Percentiles rank a stretch among this genome's conserved stretches.
phyloP scores from a whole-genome alignment of 1,140 invertebrate species.

The Bombus cullumanus region DNA sequence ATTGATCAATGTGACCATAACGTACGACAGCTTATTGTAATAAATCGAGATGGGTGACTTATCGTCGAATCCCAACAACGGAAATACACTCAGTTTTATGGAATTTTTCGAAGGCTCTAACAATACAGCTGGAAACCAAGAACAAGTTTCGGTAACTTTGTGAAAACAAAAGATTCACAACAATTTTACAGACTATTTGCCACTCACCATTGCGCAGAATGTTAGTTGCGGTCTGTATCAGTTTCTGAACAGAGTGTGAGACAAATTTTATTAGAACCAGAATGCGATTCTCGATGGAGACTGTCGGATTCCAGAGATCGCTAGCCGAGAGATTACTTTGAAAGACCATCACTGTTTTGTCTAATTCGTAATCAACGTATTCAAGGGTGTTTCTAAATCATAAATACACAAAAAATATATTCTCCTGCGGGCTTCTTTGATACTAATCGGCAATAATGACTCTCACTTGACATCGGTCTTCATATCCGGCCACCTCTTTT shows the following conservation, averaged over 20 bases:
- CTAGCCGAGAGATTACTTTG: constrained; percentile 58
- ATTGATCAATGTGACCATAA: constrained; percentile 73
- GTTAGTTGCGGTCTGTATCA: constrained; percentile 9
- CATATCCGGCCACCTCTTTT: constrained; percentile 66
- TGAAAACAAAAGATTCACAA: too few relatives aligned
- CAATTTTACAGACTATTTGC: not conserved
- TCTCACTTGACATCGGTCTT: constrained; percentile 56
- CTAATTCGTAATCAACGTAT: constrained; percentile 72
- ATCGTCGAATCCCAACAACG: constrained; percentile 73
- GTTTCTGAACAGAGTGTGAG: constrained; percentile 68
- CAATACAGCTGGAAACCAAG: not conserved
- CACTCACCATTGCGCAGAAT: constrained; percentile 39
- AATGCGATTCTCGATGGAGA: constrained; percentile 56
- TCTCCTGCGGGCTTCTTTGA: not conserved
- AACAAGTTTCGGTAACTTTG: not conserved
- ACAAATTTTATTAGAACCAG: constrained; percentile 72
- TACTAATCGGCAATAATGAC: not conserved
- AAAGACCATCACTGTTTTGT: constrained; percentile 68
- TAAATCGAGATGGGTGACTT: constrained; percentile 68
- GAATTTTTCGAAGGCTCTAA: constrained; percentile 47
- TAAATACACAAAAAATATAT: not conserved
- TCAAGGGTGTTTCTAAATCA: constrained; percentile 51
- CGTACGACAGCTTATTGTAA: constrained; percentile 67
- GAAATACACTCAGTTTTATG: constrained; percentile 64
- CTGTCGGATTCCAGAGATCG: constrained; percentile 60